These are phyloP conservation scores for Sarcophaga carnaria DNA, from an alignment of 2,888 invertebrate genomes.

Conservation along the genomic window DNA sequence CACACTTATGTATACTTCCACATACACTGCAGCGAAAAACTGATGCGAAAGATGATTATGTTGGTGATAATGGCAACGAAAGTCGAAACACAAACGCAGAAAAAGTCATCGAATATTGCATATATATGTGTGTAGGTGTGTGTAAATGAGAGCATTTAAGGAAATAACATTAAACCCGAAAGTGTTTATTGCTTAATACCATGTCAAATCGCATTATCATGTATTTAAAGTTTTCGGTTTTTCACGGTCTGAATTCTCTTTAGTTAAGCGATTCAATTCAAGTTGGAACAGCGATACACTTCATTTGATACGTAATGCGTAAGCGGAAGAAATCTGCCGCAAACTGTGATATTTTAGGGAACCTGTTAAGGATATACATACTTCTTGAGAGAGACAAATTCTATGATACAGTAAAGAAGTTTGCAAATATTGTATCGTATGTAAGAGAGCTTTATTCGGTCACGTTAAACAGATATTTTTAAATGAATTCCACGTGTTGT, in stretches of 20 bases:
- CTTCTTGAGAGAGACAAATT: no score
- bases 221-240: slow-evolving; percentile 51
- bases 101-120: slow-evolving; percentile 61
- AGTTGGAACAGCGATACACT: no score
- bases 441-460: no score
- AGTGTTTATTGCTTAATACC: slow-evolving; percentile 63
- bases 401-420: no score
- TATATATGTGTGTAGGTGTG: not conserved
- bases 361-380: no score
- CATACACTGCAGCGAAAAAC: slow-evolving; percentile 6
- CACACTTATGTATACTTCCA: slow-evolving; percentile 16
- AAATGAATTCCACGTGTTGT: no score
- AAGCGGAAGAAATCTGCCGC: no score
- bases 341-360: no score
- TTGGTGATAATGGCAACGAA: not conserved
- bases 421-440: no score
- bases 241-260: not conserved
- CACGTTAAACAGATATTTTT: no score
- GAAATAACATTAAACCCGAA: slow-evolving; percentile 53
- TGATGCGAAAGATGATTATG: not conserved
- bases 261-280: no score
- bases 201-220: slow-evolving; percentile 57
- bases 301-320: no score
- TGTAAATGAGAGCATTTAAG: slow-evolving; percentile 4
- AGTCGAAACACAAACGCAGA: slow-evolving; percentile 27